phyloP scores from a whole-genome alignment of 2,113 vertebrate genomes.

The Zeus faber region DNA sequence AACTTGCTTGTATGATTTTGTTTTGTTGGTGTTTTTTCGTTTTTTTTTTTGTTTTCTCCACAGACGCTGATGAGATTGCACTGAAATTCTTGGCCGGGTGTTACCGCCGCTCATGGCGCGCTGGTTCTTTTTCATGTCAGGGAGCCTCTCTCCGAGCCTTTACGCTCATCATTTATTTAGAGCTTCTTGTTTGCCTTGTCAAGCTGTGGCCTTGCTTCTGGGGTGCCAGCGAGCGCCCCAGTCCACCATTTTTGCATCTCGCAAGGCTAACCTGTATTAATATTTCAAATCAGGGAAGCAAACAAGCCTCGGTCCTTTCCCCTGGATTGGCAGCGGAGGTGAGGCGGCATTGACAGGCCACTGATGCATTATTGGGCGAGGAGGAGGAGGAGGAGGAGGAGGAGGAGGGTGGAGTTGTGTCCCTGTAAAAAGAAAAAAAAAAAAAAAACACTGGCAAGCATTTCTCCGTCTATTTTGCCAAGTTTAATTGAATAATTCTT shows the following conservation, averaged over 20 bases:
- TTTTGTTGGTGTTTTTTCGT: neutral
- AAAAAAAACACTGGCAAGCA: conserved; percentile 44
- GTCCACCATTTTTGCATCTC: conserved; percentile 73
- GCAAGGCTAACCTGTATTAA: conserved; percentile 77
- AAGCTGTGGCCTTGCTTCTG: conserved; percentile 74
- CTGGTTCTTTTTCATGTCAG: conserved; percentile 52
- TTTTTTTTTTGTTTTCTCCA: neutral
- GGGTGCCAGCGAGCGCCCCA: conserved; percentile 59
- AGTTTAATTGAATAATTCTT: conserved; percentile 57
- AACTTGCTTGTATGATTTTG: too few species aligned
- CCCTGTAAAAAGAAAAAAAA: conserved; percentile 38
- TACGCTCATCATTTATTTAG: conserved; percentile 76
- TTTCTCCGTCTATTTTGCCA: conserved; percentile 48
- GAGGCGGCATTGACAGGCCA: conserved; percentile 57
- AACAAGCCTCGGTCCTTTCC: conserved; percentile 40
- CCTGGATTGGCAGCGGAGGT: conserved; percentile 65
- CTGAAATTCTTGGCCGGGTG: conserved; percentile 45
- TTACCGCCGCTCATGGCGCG: conserved; percentile 34
- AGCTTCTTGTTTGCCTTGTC: conserved; percentile 71
- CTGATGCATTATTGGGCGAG: conserved; percentile 49
- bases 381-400: neutral
- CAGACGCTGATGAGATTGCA: conserved; percentile 27
- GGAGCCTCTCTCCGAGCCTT: conserved; percentile 64
- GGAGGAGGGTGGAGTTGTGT: conserved; percentile 23
- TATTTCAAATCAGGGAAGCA: conserved; percentile 73